Percentiles rank a stretch among this genome's conserved stretches.
Evolutionary conservation across 2,797 vertebrate species (phyloP).

Genomic region (Pipistrellus nathusii): DNA sequence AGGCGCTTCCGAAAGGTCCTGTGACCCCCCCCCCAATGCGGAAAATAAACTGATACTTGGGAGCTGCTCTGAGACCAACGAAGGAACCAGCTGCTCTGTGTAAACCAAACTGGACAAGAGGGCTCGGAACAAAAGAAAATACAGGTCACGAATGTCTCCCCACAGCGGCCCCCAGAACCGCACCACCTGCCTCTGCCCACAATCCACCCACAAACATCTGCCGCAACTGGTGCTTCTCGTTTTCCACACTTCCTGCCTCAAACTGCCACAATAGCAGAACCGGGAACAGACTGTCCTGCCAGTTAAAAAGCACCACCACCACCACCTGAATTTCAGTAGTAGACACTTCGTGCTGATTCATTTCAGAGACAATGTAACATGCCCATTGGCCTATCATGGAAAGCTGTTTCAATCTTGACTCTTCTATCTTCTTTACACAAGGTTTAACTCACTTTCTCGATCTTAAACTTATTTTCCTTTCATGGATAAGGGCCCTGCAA

Average conservation of each 20-base stretch:
- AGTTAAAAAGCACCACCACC: constrained; percentile 2
- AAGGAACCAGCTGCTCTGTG: constrained; percentile 53
- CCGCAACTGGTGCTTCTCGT: not conserved
- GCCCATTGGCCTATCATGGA: not conserved
- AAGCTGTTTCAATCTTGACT: not conserved
- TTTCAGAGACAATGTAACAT: not conserved
- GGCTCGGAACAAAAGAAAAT: constrained; percentile 7
- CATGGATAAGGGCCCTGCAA: no score
- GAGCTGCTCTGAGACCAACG: not conserved
- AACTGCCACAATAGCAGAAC: not conserved
- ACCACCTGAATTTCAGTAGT: not conserved
- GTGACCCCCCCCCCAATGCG: not conserved
- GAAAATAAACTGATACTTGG: constrained; percentile 6
- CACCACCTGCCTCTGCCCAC: not conserved
- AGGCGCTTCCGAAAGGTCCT: constrained; percentile 16
- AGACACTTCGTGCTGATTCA: not conserved
- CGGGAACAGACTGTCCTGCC: constrained; percentile 21
- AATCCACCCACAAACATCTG: not conserved
- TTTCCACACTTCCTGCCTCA: constrained; percentile 18
- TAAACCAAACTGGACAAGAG: not conserved
- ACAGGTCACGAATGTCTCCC: not conserved
- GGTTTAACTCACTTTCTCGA: constrained; percentile 30
- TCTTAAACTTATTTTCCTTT: constrained; percentile 5
- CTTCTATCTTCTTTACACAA: not conserved
- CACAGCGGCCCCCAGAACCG: not conserved